These are phyloP conservation scores for Poeciliopsis turrubarensis DNA, from an alignment of 2,113 vertebrate genomes.

Conservation along the genomic window DNA sequence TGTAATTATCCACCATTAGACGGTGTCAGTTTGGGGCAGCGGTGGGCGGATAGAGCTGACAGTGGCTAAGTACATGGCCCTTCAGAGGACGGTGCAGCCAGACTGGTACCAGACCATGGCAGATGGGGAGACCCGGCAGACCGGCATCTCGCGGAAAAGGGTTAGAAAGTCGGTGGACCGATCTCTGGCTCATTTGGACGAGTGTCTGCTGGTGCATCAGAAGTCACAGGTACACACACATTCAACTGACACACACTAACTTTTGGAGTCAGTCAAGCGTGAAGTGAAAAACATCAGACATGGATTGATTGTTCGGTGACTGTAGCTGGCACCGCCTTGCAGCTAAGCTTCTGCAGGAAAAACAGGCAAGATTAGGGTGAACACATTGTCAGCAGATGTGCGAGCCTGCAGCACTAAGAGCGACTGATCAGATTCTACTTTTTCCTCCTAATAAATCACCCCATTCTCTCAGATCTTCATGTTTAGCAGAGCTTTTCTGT, in stretches of 20 bases:
- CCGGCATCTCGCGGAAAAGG: conserved; percentile 83
- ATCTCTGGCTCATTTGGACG: conserved; percentile 89
- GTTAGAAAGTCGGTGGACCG: conserved; percentile 92
- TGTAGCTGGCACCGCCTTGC: conserved; percentile 8
- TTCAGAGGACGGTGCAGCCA: conserved; percentile 86
- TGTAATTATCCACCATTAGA: conserved; percentile 70
- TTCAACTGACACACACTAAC: background rate
- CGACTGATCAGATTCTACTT: background rate
- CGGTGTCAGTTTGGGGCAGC: conserved; percentile 91
- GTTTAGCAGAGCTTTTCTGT: background rate
- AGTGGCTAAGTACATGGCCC: conserved; percentile 87
- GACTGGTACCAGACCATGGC: conserved; percentile 96
- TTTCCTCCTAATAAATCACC: background rate
- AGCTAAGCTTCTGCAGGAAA: conserved; percentile 19
- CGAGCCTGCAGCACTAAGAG: conserved; percentile 5
- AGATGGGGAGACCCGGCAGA: conserved; percentile 88
- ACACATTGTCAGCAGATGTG: conserved; percentile 29
- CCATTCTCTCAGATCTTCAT: too few species aligned
- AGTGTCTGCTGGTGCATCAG: conserved; percentile 85
- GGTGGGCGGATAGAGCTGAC: conserved; percentile 93
- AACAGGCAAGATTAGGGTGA: conserved; percentile 21
- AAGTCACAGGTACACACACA: conserved; percentile 81
- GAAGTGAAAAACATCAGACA: background rate
- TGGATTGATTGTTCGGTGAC: conserved; percentile 25
- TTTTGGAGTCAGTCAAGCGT: conserved; percentile 32